Conservation (phyloP, 2,888 invertebrate genomes). For the Adelphocoris suturalis region DNA sequence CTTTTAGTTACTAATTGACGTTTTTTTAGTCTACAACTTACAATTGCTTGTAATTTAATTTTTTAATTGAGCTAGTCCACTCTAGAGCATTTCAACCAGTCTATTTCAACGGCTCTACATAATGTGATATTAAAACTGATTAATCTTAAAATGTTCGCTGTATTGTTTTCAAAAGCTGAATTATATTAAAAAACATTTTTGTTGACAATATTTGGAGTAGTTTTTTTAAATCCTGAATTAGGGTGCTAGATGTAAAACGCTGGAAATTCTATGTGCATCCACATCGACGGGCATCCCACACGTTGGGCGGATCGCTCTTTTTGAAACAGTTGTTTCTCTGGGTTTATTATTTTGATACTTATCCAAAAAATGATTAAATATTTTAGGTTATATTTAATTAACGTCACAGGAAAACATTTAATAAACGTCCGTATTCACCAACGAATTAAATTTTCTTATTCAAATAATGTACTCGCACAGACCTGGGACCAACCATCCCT, state of each 20-base stretch:
- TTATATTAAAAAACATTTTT: not conserved
- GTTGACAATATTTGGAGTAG: not conserved
- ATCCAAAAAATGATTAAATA: too few species aligned
- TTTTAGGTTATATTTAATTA: too few species aligned
- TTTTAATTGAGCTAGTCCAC: slow-evolving; percentile 17
- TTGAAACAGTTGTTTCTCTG: too few species aligned
- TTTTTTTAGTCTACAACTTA: not conserved
- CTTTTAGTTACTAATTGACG: slow-evolving; percentile 41
- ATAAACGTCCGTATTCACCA: too few species aligned
- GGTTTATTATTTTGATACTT: too few species aligned
- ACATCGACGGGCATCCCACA: too few species aligned
- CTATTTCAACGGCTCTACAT: not conserved
- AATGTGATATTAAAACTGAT: slow-evolving; percentile 1
- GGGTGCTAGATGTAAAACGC: not conserved
- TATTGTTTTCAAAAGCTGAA: slow-evolving; percentile 52
- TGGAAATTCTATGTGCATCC: not conserved
- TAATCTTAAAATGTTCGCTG: slow-evolving; percentile 8
- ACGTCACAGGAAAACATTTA: too few species aligned
- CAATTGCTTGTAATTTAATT: not conserved
- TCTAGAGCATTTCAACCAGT: not conserved
- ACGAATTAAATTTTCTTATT: too few species aligned
- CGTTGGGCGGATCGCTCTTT: too few species aligned
- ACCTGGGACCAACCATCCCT: too few species aligned
- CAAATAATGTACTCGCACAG: too few species aligned
- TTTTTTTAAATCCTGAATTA: not conserved